Base-by-base conservation (phyloP, 2,113 vertebrate genomes). In the Glaucomys volans region DNA sequence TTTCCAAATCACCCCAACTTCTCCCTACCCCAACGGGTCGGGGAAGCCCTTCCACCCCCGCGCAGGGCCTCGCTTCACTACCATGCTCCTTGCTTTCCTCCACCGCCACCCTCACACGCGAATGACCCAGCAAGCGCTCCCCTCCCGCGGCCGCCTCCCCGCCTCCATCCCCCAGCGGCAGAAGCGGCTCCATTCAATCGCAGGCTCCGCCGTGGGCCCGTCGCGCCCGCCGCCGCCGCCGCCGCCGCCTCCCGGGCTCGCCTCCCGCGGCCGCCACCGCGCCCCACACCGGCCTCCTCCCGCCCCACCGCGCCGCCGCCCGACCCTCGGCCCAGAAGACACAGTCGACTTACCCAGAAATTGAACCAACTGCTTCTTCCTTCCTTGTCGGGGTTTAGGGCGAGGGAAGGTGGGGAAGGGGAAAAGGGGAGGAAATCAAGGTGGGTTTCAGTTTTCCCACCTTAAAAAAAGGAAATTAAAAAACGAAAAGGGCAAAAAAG, bases 301-400 rank as follows among this genome's bases (percentile, higher is more conserved):
- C 89, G 66, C 96, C 83, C 82, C 35, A 59, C 90, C 83, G 86
- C 67, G 88, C 94, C 88, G 81, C 95, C 91, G 52, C 97, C 97
- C 76, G 93, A 69, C 95, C 97, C 96, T 92, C 97, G 97, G 96
- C 97, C 97, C 95, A 77, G 93, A 72, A 91, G 83, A 95, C 87
- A 80, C 95, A 67, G 95, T 35, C 80, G 95, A 98, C 98, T 98
- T 98, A 98, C 98, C 98, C 97, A 97, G 97, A 97, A 88, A 97
- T 94, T 71, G 95, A 98, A 91, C 97, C 96, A 95, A 97, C 94
- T 97, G 98, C 98, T 97, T 37, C 97, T 97, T 98, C 96, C 91
- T 98, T 98, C 97, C 97, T 98, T 87, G 97, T 89, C 89, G 89
- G 79, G 96, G 87, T 90, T 94, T 90, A 92, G 96, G 97, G 74